phyloP scores from a whole-genome alignment of 2,113 vertebrate genomes.

The Daubentonia madagascariensis region DNA sequence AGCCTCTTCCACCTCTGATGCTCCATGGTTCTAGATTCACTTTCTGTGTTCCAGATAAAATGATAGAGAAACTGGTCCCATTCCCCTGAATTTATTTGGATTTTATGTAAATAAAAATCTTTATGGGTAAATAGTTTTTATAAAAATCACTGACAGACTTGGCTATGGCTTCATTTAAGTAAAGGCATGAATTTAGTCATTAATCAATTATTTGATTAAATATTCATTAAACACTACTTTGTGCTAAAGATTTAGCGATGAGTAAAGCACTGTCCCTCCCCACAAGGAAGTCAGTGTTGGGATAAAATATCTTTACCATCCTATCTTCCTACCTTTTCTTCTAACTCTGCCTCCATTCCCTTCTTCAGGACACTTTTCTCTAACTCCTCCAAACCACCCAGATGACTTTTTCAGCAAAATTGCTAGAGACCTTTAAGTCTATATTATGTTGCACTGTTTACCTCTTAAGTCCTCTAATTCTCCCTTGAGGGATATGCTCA shows the following conservation, averaged over 20 bases:
- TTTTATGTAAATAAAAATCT: slow-evolving; percentile 9
- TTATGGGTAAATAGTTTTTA: not conserved
- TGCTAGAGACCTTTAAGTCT: not conserved
- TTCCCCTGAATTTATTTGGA: not conserved
- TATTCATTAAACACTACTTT: slow-evolving; percentile 16
- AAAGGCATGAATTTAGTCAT: slow-evolving; percentile 6
- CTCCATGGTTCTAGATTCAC: not conserved
- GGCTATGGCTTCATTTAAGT: slow-evolving; percentile 9
- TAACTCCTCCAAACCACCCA: not conserved
- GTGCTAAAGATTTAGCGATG: slow-evolving; percentile 10
- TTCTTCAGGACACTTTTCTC: not conserved
- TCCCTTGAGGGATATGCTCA: not conserved
- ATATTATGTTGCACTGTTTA: not conserved
- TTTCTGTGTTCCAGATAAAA: slow-evolving; percentile 48
- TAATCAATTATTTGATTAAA: slow-evolving; percentile 36
- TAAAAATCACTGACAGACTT: slow-evolving; percentile 47
- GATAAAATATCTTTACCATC: not conserved
- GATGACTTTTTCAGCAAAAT: not conserved
- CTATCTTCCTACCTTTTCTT: slow-evolving; percentile 19
- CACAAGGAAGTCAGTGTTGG: not conserved
- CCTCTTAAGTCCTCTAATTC: not conserved
- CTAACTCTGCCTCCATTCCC: not conserved
- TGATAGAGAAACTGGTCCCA: not conserved
- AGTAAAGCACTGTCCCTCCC: not conserved
- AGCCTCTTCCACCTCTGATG: not conserved